phyloP scores from a whole-genome alignment of 2,797 vertebrate genomes.

The Phalanger gymnotis region DNA sequence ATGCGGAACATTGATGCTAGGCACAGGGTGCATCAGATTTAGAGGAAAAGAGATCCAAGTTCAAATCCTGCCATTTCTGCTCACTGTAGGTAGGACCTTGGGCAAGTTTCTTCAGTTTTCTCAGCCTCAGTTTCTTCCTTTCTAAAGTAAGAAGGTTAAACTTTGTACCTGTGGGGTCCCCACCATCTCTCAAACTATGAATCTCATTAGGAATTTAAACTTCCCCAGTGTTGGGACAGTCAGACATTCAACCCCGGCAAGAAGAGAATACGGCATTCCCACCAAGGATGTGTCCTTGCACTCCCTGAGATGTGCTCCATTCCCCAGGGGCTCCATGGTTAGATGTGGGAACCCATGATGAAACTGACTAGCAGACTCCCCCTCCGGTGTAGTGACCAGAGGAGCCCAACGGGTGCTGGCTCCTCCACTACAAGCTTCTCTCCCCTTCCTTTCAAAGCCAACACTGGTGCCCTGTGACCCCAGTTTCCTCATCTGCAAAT shows the following conservation, averaged over 20 bases:
- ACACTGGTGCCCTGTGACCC: conserved; percentile 1
- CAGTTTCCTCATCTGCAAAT: background rate
- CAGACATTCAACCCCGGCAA: background rate
- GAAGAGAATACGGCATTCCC: background rate
- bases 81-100: background rate
- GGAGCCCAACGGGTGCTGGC: background rate
- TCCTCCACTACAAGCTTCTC: background rate
- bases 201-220: background rate
- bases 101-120: background rate
- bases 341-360: background rate
- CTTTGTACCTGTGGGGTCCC: background rate
- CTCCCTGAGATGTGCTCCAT: background rate
- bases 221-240: background rate
- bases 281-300: background rate
- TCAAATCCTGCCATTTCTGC: background rate
- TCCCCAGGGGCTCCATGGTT: background rate
- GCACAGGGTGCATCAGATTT: background rate
- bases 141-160: background rate
- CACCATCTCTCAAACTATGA: background rate
- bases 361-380: background rate
- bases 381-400: background rate
- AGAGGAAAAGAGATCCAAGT: background rate
- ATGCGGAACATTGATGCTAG: background rate
- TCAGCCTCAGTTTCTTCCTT: background rate
- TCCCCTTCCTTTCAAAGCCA: conserved; percentile 40